Conservation (phyloP, 1,140 invertebrate species). For the Brevipalpus yothersi region DNA sequence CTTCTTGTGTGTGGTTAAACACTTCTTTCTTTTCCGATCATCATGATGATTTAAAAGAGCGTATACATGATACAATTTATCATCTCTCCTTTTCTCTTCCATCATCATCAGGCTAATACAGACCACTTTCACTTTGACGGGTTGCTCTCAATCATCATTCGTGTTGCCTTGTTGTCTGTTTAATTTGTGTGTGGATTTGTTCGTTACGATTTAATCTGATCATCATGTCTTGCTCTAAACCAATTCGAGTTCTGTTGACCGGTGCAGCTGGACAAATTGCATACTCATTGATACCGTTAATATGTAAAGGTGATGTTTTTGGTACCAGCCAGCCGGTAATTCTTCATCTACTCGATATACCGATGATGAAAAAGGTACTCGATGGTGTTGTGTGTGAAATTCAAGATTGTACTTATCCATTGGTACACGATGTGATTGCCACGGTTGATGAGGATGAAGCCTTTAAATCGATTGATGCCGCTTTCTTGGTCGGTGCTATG, state of each 20-base stretch:
- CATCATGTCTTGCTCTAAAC: background rate
- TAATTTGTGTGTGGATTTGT: too few species aligned
- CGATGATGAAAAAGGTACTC: conserved; percentile 75
- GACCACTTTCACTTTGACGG: too few species aligned
- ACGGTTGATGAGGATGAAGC: conserved; percentile 64
- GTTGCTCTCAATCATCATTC: too few species aligned
- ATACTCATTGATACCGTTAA: conserved; percentile 77
- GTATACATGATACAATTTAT: too few species aligned
- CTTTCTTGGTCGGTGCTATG: conserved; percentile 97
- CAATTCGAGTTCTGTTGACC: conserved; percentile 56
- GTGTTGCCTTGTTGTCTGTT: too few species aligned
- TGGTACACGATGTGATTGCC: conserved; percentile 52
- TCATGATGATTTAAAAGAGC: too few species aligned
- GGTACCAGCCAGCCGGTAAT: conserved; percentile 64
- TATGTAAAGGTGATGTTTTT: conserved; percentile 91
- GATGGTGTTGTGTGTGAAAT: conserved; percentile 95
- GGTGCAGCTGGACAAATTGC: conserved; percentile 97
- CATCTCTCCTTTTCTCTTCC: too few species aligned
- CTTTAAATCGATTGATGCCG: conserved; percentile 87
- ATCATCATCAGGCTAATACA: too few species aligned
- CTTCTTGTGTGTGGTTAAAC: too few species aligned
- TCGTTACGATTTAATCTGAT: too few species aligned
- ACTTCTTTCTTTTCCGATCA: too few species aligned
- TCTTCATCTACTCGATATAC: conserved; percentile 81
- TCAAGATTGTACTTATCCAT: conserved; percentile 78